Conservation (phyloP, 2,797 vertebrate species). For the Dicrostonyx torquatus region DNA sequence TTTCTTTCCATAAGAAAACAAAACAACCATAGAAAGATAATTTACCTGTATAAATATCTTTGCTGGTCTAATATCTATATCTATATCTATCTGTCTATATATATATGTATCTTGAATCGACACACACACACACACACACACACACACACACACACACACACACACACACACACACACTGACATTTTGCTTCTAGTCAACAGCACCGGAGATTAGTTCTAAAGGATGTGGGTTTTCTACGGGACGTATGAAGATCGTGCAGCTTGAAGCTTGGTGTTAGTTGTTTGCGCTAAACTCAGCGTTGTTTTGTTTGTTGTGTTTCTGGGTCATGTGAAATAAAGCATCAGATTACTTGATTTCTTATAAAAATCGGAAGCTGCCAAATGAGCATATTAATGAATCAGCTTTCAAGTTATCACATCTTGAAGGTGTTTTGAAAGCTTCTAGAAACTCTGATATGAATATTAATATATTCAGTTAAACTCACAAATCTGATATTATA, state of each 20-base stretch:
- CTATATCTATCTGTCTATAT: too few relatives aligned
- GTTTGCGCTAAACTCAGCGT: background rate
- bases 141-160: background rate
- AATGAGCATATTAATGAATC: conserved; percentile 58
- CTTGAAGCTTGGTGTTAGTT: background rate
- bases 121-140: background rate
- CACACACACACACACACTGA: background rate
- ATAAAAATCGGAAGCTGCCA: conserved; percentile 38
- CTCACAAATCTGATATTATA: background rate
- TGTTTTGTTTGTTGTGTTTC: background rate
- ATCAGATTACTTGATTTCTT: conserved; percentile 59
- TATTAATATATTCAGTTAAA: conserved; percentile 43
- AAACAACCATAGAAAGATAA: conserved; percentile 68
- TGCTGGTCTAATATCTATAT: background rate
- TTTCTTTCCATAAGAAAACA: conserved; percentile 67
- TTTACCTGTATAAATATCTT: conserved; percentile 51
- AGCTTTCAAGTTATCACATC: conserved; percentile 53
- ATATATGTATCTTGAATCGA: background rate
- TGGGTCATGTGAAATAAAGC: background rate
- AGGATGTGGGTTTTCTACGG: background rate
- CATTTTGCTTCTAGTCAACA: conserved; percentile 50
- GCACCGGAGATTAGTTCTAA: background rate
- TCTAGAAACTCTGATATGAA: background rate
- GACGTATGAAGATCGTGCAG: background rate
- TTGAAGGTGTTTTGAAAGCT: conserved; percentile 65